Percentiles rank a stretch among this genome's conserved stretches.
These are phyloP conservation scores for Chauna torquata DNA, from an alignment of 2,113 vertebrate genomes.

Conservation along the genomic window DNA sequence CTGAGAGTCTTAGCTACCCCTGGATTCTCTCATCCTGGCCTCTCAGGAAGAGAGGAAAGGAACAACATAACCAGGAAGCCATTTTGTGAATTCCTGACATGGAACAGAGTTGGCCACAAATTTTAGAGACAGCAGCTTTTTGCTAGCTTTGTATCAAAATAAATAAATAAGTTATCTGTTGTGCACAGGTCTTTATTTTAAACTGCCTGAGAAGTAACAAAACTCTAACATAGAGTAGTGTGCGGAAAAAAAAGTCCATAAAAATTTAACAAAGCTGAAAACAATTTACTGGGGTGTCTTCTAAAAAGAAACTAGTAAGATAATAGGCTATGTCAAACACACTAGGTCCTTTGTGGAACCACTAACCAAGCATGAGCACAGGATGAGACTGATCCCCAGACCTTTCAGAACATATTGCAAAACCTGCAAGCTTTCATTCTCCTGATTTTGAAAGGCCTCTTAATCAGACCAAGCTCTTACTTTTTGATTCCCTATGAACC, in stretches of 20 bases:
- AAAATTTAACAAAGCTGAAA: background rate
- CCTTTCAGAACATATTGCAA: background rate
- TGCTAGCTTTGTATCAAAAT: background rate
- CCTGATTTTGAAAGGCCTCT: background rate
- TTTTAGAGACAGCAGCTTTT: background rate
- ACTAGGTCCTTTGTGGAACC: background rate
- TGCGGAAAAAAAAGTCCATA: background rate
- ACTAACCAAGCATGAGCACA: background rate
- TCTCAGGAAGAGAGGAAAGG: too few relatives aligned
- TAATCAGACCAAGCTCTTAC: background rate
- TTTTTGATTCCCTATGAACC: background rate
- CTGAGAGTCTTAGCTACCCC: background rate
- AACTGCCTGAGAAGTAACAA: background rate
- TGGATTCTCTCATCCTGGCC: background rate
- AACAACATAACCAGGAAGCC: background rate
- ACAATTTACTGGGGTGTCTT: background rate
- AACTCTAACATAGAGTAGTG: background rate
- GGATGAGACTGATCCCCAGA: background rate
- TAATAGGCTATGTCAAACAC: too few relatives aligned
- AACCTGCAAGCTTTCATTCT: too few relatives aligned
- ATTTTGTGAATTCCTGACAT: background rate
- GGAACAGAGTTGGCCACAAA: too few relatives aligned
- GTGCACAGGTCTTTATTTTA: background rate
- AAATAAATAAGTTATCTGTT: background rate
- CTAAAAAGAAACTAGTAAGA: background rate